Base-by-base conservation (phyloP, 2,797 vertebrate genomes). In the Psittacula echo region DNA sequence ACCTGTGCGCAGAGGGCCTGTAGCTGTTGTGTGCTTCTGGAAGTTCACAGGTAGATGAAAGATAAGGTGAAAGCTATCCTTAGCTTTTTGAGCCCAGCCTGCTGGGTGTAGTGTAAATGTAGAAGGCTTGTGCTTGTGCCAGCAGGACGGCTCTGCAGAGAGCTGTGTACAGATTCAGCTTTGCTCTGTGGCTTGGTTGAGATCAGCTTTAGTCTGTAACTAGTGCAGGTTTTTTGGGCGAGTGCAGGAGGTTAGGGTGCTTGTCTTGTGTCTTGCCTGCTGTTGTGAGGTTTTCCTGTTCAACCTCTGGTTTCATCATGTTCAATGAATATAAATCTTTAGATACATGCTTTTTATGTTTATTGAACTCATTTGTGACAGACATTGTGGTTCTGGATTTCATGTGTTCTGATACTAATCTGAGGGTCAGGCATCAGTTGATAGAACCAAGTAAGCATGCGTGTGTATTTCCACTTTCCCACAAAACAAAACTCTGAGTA, bases 21-120 rank as follows among this genome's bases (percentile, higher is more conserved):
- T 47, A 48, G 64, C 67, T 76, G 58, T 56, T n/a, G 1, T 19
- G 11, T 60, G 61, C 66, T 87, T 87, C 44, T 85, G 30, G 21
- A 92, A 60, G 47, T 65, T 94, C 78, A 51, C 15, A 76, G 85
- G 72, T 73, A 62, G 80, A 68, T n/a, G 89, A 87, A 93, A 82
- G 85, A 85, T 53, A 61, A 92, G 64, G 30, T 87, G 54, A 51
- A 92, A 75, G 42, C 90, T 87, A 75, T 79, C 77, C 85, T 83
- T 48, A 76, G 67, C 79, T 89, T 93, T 94, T 64, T 82, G 81
- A 92, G 72, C 22, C 68, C 47, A 60, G 71, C 44, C 29, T 93
- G 89, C 60, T 82, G 74, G 75, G 72, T 6, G 1, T 39, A 29
- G 75, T 53, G 75, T 87, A 79, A 93, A 85, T 89, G 42, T 89